These are phyloP conservation scores for Merops nubicus DNA, from an alignment of 2,113 vertebrate species.

Conservation along the genomic window DNA sequence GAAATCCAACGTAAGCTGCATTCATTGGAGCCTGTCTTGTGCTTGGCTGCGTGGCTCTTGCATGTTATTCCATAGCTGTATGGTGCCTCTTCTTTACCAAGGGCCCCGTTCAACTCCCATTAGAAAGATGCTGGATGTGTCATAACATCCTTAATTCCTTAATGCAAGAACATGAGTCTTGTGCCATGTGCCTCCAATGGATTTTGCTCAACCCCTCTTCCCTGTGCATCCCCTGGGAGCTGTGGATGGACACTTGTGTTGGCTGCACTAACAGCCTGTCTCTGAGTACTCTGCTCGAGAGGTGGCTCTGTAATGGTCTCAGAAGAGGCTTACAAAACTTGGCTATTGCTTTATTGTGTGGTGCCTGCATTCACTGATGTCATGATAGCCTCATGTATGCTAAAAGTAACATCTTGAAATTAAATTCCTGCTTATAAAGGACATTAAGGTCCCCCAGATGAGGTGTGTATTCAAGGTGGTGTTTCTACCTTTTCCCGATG, in stretches of 20 bases:
- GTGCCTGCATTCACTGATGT: background rate
- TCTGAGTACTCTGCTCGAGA: background rate
- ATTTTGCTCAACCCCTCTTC: background rate
- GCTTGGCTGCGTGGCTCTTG: background rate
- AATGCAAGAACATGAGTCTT: background rate
- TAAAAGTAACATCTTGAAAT: background rate
- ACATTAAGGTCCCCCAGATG: background rate
- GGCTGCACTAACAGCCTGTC: too few relatives aligned
- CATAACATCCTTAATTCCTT: background rate
- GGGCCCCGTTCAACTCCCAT: background rate
- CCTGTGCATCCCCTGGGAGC: fast-evolving
- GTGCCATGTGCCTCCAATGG: fast-evolving
- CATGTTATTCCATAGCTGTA: background rate
- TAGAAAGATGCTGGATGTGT: background rate
- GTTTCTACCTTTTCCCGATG: background rate
- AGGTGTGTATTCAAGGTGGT: background rate
- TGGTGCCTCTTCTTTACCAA: background rate
- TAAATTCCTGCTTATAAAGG: background rate
- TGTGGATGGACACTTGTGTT: fast-evolving
- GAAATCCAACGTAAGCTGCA: fast-evolving
- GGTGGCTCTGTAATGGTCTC: background rate
- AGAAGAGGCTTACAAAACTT: background rate
- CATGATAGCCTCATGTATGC: background rate
- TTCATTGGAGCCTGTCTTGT: background rate
- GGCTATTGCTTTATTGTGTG: fast-evolving